Evolutionary conservation across 2,888 invertebrate species (phyloP), one percentile per base, ranked within the genome.

Genomic region (Sarcophaga rosellei): DNA sequence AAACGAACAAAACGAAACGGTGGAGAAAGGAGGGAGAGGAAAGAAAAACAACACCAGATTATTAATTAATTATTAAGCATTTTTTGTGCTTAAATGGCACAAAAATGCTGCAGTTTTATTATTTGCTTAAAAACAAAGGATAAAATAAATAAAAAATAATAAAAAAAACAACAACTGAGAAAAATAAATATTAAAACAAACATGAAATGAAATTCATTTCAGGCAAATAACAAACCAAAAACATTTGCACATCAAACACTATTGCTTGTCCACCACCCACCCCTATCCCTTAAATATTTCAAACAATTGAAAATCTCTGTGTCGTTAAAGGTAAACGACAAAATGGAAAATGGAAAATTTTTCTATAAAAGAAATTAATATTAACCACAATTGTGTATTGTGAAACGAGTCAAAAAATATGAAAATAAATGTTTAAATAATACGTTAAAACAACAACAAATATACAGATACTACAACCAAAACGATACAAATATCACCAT

Each of bases 21-120:
- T 62, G 35, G 21, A 53, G 65, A 73, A 73, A 23, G 15, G 59
- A 47, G 20, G 20, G 61, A 47, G 11, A 74, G 4, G 25, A 66
- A 47, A n/a, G n/a, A 45, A 69, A 59, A 23, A 44, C 21, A 63
- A 61, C 17, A 25, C 61, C 63, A 68, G 44, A 47, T 78, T 75
- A 81, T 81, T 74, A 84, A 84, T 84, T 84, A 86, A 84, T 84
- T 81, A 81, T 84, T 72, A 81, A 78, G 86, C 86, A 86, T 78
- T 81, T 86, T 84, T 84, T 84, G 86, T 81, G 86, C 86, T 84
- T 70, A 35, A 70, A 83, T 75, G 70, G 84, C 78, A 81, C 86
- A 84, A 84, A 86, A 86, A 86, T 84, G 86, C 81, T 66, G 74
- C 77, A 78, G 35, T 66, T 84, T 81, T 63, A 80, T 84, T 73